Percentiles rank a stretch among this genome's conserved stretches.
Evolutionary conservation across 2,888 invertebrate genomes (phyloP).

Genomic region (Caenorhabditis sp.): DNA sequence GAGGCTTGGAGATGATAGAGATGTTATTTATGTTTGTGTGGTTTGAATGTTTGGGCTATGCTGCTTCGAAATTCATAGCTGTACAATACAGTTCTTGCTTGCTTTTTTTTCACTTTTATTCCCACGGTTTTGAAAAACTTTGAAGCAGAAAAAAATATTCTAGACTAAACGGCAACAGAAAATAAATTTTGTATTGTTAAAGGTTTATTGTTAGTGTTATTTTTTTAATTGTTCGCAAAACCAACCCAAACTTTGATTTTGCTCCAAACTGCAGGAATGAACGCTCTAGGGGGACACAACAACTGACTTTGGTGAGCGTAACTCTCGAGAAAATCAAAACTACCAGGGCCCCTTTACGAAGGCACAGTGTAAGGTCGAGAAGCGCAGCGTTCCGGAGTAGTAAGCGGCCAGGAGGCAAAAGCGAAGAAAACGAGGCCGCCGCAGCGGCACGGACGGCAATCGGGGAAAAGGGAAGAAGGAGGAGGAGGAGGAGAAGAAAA

Average conservation of each 20-base stretch:
- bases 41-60: not conserved
- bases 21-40: constrained; percentile 1
- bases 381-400: constrained; percentile 42
- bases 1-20: not conserved
- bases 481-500: too few relatives aligned
- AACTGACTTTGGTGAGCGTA: constrained; percentile 55
- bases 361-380: constrained; percentile 9
- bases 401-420: constrained; percentile 35
- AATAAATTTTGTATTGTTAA: too few relatives aligned
- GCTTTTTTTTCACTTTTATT: too few relatives aligned
- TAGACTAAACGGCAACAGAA: too few relatives aligned
- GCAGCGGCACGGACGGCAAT: constrained; percentile 34
- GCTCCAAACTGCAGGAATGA: too few relatives aligned
- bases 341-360: not conserved
- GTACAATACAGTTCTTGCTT: too few relatives aligned
- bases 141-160: too few relatives aligned
- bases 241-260: too few relatives aligned
- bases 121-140: too few relatives aligned
- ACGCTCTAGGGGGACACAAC: constrained; percentile 28
- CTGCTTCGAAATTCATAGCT: not conserved
- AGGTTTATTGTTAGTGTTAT: too few relatives aligned
- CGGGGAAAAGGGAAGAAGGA: too few relatives aligned
- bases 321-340: constrained; percentile 47
- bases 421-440: constrained; percentile 23
- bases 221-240: too few relatives aligned